These are phyloP conservation scores for Trachelus stipa DNA, from an alignment of 2,888 invertebrate genomes.

Conservation along the genomic window DNA sequence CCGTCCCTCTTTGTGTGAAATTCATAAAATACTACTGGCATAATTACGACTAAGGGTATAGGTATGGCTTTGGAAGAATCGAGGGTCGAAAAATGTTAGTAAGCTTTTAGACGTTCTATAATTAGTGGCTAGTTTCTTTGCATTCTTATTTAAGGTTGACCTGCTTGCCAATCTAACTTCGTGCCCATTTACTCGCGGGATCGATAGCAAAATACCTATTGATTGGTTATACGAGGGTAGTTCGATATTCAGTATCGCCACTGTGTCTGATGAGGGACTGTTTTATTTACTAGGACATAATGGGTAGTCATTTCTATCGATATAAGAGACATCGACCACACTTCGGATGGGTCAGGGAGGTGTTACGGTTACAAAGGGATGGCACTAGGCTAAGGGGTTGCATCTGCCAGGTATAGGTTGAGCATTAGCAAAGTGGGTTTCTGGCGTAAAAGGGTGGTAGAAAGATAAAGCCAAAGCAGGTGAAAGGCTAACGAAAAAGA, in stretches of 20 bases:
- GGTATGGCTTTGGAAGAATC: not conserved
- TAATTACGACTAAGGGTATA: not conserved
- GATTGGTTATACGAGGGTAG: not conserved
- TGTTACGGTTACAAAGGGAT: not conserved
- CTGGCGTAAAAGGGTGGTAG: conserved; percentile 46
- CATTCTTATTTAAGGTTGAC: not conserved
- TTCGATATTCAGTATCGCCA: not conserved
- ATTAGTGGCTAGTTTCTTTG: not conserved
- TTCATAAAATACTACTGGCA: not conserved
- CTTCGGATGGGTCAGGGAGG: not conserved
- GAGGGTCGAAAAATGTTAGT: not conserved
- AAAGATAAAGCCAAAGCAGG: conserved; percentile 45
- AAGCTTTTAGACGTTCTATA: not conserved
- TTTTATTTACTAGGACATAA: not conserved
- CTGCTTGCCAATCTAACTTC: not conserved
- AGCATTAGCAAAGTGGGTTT: conserved; percentile 50
- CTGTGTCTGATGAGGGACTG: not conserved
- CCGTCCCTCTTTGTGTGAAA: not conserved
- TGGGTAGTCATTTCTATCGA: not conserved
- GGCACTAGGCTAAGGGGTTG: not conserved
- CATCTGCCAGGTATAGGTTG: conserved; percentile 12
- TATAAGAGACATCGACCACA: not conserved
- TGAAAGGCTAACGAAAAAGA: conserved; percentile 38
- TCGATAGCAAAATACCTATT: not conserved
- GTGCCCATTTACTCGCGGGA: not conserved